These are phyloP conservation scores for Rattus norvegicus DNA, from an alignment of 2,113 vertebrate genomes.

Conservation along the genomic window GRCr8 NC_086031.1:75820501-75821000, in stretches of 20 bases:
- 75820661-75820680: slow-evolving; percentile 81
- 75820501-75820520: slow-evolving; percentile 64
- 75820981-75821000: slow-evolving; percentile 11
- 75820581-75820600: slow-evolving; percentile 81
- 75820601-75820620: slow-evolving; percentile 81
- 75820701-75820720: slow-evolving; percentile 85
- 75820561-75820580: slow-evolving; percentile 82
- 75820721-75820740: slow-evolving; percentile 80
- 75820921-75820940: slow-evolving; percentile 59
- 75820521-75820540: slow-evolving; percentile 65
- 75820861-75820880: slow-evolving; percentile 41
- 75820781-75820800: slow-evolving; percentile 83
- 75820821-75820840: slow-evolving; percentile 72
- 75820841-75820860: slow-evolving; percentile 74
- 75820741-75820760: slow-evolving; percentile 81
- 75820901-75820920: slow-evolving; percentile 32
- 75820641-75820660: slow-evolving; percentile 80
- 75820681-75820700: slow-evolving; percentile 87
- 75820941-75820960: slow-evolving; percentile 59
- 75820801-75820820: slow-evolving; percentile 87
- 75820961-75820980: slow-evolving; percentile 67
- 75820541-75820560: slow-evolving; percentile 74
- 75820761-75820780: slow-evolving; percentile 87
- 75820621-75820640: slow-evolving; percentile 79
- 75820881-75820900: neutral